phyloP scores from a whole-genome alignment of 2,113 vertebrate species.

The Tauraco erythrolophus region DNA sequence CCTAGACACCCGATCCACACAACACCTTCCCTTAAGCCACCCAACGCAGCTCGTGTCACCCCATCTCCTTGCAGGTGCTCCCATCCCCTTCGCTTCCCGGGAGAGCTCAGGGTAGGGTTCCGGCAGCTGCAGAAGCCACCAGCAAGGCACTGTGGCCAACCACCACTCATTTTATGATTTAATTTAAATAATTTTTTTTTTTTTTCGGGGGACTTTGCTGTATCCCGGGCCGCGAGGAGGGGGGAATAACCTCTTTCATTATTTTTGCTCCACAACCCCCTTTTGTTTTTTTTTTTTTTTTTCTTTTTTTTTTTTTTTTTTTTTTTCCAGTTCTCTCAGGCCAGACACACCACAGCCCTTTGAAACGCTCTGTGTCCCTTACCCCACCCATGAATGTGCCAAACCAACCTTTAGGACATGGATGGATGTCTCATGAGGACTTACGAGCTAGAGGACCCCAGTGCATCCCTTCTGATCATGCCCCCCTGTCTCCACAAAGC shows the following conservation, averaged over 20 bases:
- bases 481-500: constrained; percentile 98
- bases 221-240: constrained; percentile 66
- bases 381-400: constrained; percentile 97
- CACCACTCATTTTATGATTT: not conserved
- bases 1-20: not conserved
- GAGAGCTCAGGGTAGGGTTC: not conserved
- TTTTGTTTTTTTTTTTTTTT: too few species aligned
- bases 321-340: constrained; percentile 90
- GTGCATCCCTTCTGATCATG: constrained; percentile 91
- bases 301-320: constrained; percentile 62
- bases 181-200: not conserved
- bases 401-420: constrained; percentile 93
- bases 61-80: not conserved
- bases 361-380: constrained; percentile 99
- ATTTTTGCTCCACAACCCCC: too few species aligned
- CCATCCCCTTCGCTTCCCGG: not conserved
- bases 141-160: not conserved
- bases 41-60: accelerated
- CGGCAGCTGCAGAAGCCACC: not conserved
- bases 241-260: constrained; percentile 82
- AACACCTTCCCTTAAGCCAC: not conserved
- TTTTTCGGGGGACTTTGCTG: constrained; percentile 59
- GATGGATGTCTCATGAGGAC: constrained; percentile 99
- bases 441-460: constrained; percentile 89
- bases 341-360: constrained; percentile 94